These are phyloP conservation scores for Polyommatus iphigenia DNA, from an alignment of 2,888 invertebrate genomes.

Conservation along the genomic window DNA sequence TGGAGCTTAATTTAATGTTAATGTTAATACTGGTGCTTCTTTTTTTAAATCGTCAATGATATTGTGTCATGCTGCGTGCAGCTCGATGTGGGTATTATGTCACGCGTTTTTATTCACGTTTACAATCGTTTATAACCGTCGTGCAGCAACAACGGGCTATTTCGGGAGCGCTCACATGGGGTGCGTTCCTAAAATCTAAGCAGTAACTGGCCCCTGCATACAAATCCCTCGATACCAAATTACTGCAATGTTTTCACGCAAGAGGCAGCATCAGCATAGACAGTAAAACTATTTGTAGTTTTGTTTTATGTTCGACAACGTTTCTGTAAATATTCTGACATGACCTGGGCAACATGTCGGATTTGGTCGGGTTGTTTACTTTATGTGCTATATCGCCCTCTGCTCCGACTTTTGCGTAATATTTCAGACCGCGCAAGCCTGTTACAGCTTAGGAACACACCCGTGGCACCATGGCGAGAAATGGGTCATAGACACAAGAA, in stretches of 20 bases:
- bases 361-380: too few species aligned
- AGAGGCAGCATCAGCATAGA: too few species aligned
- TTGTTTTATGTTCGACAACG: too few species aligned
- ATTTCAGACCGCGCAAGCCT: not conserved
- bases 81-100: slow-evolving; percentile 46
- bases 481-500: slow-evolving; percentile 51
- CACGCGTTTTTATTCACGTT: slow-evolving; percentile 55
- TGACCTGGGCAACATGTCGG: too few species aligned
- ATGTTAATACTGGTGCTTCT: slow-evolving; percentile 2
- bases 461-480: slow-evolving; percentile 56
- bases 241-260: too few species aligned
- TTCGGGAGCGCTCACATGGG: slow-evolving; percentile 58
- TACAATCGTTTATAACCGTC: slow-evolving; percentile 61
- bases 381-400: too few species aligned
- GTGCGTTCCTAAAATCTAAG: not conserved
- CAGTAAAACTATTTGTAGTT: too few species aligned
- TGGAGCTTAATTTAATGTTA: not conserved
- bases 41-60: slow-evolving; percentile 23
- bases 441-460: slow-evolving; percentile 33
- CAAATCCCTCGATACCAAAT: not conserved
- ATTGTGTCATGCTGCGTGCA: slow-evolving; percentile 31
- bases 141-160: slow-evolving; percentile 59
- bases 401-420: too few species aligned
- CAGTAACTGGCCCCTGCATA: not conserved
- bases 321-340: too few species aligned